Conservation (phyloP, 2,888 invertebrate species). For the Tigriopus californicus region DNA sequence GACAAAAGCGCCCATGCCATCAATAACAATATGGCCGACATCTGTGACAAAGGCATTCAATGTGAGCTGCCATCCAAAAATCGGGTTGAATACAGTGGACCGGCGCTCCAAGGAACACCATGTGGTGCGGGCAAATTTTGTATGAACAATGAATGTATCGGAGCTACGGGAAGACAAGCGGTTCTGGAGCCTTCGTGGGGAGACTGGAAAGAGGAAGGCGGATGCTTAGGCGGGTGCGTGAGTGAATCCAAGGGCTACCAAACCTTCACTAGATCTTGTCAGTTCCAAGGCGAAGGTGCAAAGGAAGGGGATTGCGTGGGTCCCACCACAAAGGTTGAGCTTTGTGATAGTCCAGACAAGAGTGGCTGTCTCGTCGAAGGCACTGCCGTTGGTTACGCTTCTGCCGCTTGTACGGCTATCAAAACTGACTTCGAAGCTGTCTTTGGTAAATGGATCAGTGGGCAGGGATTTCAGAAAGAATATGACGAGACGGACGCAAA, state of each 20-base stretch:
- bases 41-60: slow-evolving; percentile 32
- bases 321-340: neutral
- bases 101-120: slow-evolving; percentile 58
- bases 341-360: neutral
- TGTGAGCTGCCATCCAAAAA: slow-evolving; percentile 51
- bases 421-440: neutral
- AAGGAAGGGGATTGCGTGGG: neutral
- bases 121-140: slow-evolving; percentile 35
- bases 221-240: neutral
- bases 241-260: neutral
- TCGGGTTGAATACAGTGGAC: slow-evolving; percentile 56
- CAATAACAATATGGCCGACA: slow-evolving; percentile 25
- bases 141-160: neutral
- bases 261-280: neutral
- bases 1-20: slow-evolving; percentile 38
- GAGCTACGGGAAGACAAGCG: neutral
- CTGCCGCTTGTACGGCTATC: neutral
- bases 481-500: neutral
- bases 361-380: neutral
- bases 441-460: neutral
- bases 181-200: neutral
- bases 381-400: neutral
- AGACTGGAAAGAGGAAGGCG: neutral
- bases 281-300: no score
- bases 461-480: neutral